These are phyloP conservation scores for Meriones psammophilus DNA, from an alignment of 2,797 vertebrate genomes.

Conservation along the genomic window DNA sequence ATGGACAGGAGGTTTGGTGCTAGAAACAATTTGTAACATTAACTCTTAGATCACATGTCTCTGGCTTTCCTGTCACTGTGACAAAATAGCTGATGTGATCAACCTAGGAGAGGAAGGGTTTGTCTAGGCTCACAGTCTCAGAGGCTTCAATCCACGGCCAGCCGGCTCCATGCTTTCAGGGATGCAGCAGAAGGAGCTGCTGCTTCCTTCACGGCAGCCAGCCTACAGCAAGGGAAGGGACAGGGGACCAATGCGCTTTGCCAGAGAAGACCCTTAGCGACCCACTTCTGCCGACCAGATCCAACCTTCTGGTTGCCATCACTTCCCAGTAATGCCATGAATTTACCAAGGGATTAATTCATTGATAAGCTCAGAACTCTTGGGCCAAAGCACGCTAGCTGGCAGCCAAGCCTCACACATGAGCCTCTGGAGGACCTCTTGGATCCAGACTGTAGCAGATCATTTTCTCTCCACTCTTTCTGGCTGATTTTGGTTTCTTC, in stretches of 20 bases:
- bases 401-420: neutral
- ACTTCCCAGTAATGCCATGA: neutral
- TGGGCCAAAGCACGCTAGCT: neutral
- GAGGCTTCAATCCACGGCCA: neutral
- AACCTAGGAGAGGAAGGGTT: no score
- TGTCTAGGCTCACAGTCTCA: neutral
- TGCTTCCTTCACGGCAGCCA: neutral
- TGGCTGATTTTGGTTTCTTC: neutral
- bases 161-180: neutral
- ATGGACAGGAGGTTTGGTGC: neutral
- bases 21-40: neutral
- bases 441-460: neutral
- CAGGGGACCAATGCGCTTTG: neutral
- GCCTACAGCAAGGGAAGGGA: neutral
- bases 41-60: neutral
- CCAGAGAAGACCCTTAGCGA: neutral
- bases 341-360: neutral
- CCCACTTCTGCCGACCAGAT: neutral
- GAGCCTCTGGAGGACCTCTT: neutral
- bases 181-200: neutral
- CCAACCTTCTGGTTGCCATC: neutral
- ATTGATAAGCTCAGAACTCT: neutral
- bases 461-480: neutral
- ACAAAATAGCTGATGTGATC: neutral
- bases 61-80: neutral